Percentiles rank a stretch among this genome's conserved stretches.
phyloP scores from a whole-genome alignment of 2,113 vertebrate genomes.

The Prinia subflava region DNA sequence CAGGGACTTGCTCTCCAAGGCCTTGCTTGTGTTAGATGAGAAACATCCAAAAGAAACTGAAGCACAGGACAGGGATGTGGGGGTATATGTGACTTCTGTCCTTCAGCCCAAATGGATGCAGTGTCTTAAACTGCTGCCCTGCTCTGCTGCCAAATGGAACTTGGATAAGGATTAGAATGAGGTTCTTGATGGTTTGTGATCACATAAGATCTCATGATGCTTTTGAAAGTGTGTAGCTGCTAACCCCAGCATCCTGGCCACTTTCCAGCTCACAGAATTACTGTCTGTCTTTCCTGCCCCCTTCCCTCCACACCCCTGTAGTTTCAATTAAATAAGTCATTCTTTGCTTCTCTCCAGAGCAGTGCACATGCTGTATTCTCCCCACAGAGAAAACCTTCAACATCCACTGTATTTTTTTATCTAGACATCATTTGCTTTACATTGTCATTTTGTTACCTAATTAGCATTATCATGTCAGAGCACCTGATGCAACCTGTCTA shows the following conservation, averaged over 20 bases:
- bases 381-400: neutral
- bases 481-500: neutral
- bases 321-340: conserved; percentile 36
- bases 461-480: neutral
- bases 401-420: neutral
- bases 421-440: neutral
- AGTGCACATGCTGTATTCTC: neutral
- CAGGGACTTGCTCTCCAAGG: neutral
- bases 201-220: neutral
- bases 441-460: neutral
- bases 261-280: conserved; percentile 30
- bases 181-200: neutral
- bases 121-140: neutral
- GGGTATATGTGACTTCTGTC: neutral
- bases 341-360: neutral
- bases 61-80: neutral
- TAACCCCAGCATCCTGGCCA: conserved; percentile 8
- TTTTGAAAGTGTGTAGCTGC: neutral
- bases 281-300: conserved; percentile 8
- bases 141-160: neutral
- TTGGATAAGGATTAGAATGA: neutral
- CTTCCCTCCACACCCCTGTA: neutral
- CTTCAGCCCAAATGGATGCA: neutral
- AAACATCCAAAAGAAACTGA: neutral
- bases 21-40: neutral